Evolutionary conservation across 2,113 vertebrate genomes (phyloP), one percentile per base, ranked within the genome.

Genomic region (Melanocharis versteri): DNA sequence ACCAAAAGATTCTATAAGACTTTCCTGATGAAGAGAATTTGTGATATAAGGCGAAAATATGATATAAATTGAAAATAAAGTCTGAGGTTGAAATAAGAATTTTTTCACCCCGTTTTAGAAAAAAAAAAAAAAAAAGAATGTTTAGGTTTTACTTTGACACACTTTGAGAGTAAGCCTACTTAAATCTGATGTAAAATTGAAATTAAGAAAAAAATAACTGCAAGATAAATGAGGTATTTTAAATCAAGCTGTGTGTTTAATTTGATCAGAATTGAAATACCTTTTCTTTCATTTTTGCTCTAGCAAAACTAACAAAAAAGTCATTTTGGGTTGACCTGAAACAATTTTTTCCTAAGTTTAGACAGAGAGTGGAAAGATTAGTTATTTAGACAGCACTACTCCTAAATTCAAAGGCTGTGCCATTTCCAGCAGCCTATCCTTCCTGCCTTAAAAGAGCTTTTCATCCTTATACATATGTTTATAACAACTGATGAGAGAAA

Each of bases 381-480:
- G 47, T 94, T 94, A 81, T 94, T 95, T 92, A 92, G 60, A 84
- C 71, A 94, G 28, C 23, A 48, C 24, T 89, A 35, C 60, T 89
- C 47, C 75, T 93, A 69, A 93, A 93, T 93, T 84, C 66, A 91
- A 76, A 65, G 88, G 42, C 73, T 85, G 14, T 80, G 12, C 31
- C 72, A 42, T 94, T 95, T 92, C 83, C 86, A 88, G 44, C 76
- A 90, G 76, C 65, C 90, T 93, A 78, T 90, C n/a, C 90, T 94
- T 97, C 90, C 94, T 95, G 92, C 40, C 40, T 93, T 92, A 95
- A 93, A 93, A 56, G 60, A 81, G 79, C n/a, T 91, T 95, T 96
- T 96, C 65, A 89, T 93, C 70, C 70, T 68, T 90, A 86, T 81
- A 81, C 86, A 90, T 92, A 82, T 8, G 6, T 88, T 93, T 94